Evolutionary conservation across 2,888 invertebrate species (phyloP).

Genomic region (Lepidonotus clava): DNA sequence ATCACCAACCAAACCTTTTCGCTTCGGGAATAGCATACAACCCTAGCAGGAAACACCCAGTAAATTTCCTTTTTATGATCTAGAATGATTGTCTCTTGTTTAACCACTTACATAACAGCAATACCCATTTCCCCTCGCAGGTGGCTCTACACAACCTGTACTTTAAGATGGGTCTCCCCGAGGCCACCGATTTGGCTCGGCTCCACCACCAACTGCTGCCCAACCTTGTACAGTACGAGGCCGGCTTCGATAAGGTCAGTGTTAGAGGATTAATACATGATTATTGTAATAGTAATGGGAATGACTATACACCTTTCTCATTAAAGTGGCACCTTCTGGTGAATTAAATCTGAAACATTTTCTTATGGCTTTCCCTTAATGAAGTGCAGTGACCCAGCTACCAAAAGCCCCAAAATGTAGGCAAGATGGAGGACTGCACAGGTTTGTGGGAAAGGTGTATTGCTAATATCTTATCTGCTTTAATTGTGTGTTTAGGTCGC

Average conservation of each 20-base stretch:
- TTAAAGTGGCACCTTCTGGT: too few species aligned
- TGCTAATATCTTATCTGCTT: too few species aligned
- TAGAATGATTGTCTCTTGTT: background rate
- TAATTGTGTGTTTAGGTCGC: too few species aligned
- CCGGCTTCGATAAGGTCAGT: conserved; percentile 2
- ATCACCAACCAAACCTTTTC: background rate
- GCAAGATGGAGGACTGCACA: too few species aligned
- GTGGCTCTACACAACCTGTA: conserved; percentile 50
- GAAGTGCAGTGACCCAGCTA: too few species aligned
- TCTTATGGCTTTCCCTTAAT: too few species aligned
- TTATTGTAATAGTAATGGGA: too few species aligned
- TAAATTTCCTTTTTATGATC: background rate
- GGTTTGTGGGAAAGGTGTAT: too few species aligned
- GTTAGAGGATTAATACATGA: too few species aligned
- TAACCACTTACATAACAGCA: background rate
- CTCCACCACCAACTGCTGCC: conserved; percentile 58
- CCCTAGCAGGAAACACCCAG: background rate
- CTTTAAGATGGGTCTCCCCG: background rate
- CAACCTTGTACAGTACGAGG: conserved; percentile 25
- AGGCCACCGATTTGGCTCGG: background rate
- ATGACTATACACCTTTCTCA: too few species aligned
- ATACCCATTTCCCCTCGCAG: background rate
- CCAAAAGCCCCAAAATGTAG: too few species aligned
- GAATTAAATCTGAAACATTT: too few species aligned
- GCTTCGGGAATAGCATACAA: background rate